Evolutionary conservation across 2,113 vertebrate species (phyloP).

Genomic region (Ammospiza caudacuta): DNA sequence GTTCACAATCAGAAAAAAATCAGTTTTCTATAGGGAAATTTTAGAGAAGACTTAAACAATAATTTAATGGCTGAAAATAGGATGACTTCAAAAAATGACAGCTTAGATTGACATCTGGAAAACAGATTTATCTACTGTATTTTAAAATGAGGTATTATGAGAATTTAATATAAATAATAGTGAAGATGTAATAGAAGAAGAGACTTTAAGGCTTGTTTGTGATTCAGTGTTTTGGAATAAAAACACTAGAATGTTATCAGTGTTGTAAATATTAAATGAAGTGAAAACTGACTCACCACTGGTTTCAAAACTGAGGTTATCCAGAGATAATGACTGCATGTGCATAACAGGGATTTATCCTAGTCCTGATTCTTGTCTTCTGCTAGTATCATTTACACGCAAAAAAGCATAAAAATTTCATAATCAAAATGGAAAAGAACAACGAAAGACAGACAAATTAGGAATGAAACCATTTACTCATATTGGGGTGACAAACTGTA

Average conservation of each 20-base stretch:
- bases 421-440: not conserved
- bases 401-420: not conserved
- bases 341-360: not conserved
- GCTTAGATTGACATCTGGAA: not conserved
- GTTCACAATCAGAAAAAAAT: not conserved
- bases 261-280: not conserved
- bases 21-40: not conserved
- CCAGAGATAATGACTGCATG: not conserved
- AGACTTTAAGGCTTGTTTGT: not conserved
- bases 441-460: not conserved
- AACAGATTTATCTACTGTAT: not conserved
- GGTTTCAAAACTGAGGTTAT: not conserved
- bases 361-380: not conserved
- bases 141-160: not conserved
- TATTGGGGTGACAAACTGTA: not conserved
- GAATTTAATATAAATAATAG: not conserved
- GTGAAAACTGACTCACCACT: not conserved
- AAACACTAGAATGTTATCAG: not conserved
- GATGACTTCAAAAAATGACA: not conserved
- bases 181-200: not conserved
- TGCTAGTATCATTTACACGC: not conserved
- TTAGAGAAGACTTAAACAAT: not conserved
- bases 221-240: not conserved
- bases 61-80: not conserved
- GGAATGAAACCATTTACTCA: not conserved